These are phyloP conservation scores for Isoperla grammatica DNA, from an alignment of 2,888 invertebrate genomes.

Conservation along the genomic window DNA sequence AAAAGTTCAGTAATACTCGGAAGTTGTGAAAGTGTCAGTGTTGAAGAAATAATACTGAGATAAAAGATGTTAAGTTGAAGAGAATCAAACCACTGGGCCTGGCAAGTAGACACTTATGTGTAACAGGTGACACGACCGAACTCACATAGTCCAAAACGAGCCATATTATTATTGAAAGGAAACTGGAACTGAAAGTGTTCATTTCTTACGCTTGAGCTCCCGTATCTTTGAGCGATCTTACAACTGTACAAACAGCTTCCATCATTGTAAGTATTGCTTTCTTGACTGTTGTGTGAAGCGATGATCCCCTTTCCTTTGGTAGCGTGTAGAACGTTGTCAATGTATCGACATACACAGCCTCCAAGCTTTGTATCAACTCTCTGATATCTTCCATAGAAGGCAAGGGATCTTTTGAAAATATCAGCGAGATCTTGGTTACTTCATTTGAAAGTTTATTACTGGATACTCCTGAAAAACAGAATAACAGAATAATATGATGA, in stretches of 20 bases:
- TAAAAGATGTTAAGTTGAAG: too few species aligned
- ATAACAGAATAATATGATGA: too few species aligned
- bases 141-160: too few species aligned
- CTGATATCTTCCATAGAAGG: constrained; percentile 15
- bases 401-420: constrained; percentile 20
- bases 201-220: constrained; percentile 23
- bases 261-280: constrained; percentile 16
- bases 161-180: too few species aligned
- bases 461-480: constrained; percentile 8
- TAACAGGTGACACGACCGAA: too few species aligned
- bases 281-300: constrained; percentile 21
- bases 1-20: too few species aligned
- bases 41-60: too few species aligned
- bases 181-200: too few species aligned
- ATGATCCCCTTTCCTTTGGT: constrained; percentile 23
- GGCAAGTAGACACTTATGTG: too few species aligned
- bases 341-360: constrained; percentile 19
- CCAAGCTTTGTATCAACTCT: constrained; percentile 17
- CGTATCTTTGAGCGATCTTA: constrained; percentile 20
- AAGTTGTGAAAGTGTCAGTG: too few species aligned
- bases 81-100: too few species aligned
- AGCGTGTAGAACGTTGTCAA: constrained; percentile 20
- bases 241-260: constrained; percentile 12
- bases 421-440: constrained; percentile 26
- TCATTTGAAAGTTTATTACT: constrained; percentile 22